A percentile compares a stretch with the other conserved stretches of the same genome.
Evolutionary conservation across 2,113 vertebrate genomes (phyloP).

Genomic region (Maccullochella peelii): DNA sequence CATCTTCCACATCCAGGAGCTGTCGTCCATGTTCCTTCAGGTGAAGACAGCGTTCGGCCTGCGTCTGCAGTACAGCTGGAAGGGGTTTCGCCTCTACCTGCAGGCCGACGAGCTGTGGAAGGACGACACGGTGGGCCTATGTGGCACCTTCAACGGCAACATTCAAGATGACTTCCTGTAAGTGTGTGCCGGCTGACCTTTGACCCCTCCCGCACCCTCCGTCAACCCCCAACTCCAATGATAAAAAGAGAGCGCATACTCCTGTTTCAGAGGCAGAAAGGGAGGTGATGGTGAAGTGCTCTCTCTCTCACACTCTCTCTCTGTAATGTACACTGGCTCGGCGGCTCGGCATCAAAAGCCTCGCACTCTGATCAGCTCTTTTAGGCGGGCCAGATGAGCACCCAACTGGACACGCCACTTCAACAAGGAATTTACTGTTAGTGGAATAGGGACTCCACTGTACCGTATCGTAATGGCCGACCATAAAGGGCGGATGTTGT

Average conservation of each 20-base stretch:
- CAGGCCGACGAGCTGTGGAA: conserved; percentile 89
- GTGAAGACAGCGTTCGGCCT: conserved; percentile 90
- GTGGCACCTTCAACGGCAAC: conserved; percentile 98
- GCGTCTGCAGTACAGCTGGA: conserved; percentile 90
- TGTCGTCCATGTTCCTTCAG: conserved; percentile 94
- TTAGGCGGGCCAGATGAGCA: conserved; percentile 70
- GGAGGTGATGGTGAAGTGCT: conserved; percentile 60
- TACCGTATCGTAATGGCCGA: conserved; percentile 48
- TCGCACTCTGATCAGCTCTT: conserved; percentile 71
- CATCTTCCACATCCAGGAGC: conserved; percentile 90
- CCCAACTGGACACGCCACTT: conserved; percentile 66
- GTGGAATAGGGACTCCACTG: conserved; percentile 67
- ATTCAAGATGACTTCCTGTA: conserved; percentile 97
- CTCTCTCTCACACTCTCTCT: conserved; percentile 45
- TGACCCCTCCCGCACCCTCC: conserved; percentile 36
- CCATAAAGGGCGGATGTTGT: conserved; percentile 74
- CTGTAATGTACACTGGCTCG: conserved; percentile 77
- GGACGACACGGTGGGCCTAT: conserved; percentile 92
- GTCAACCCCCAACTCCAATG: conserved; percentile 10
- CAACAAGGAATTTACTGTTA: conserved; percentile 80
- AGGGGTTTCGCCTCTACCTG: conserved; percentile 93
- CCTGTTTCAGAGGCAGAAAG: conserved; percentile 64
- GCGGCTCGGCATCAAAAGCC: conserved; percentile 73
- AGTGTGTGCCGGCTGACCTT: conserved; percentile 64
- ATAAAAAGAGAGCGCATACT: conserved; percentile 33